Percentiles rank a stretch among this genome's conserved stretches.
These are phyloP conservation scores for Thaleichthys pacificus DNA, from an alignment of 2,797 vertebrate genomes.

Conservation along the genomic window DNA sequence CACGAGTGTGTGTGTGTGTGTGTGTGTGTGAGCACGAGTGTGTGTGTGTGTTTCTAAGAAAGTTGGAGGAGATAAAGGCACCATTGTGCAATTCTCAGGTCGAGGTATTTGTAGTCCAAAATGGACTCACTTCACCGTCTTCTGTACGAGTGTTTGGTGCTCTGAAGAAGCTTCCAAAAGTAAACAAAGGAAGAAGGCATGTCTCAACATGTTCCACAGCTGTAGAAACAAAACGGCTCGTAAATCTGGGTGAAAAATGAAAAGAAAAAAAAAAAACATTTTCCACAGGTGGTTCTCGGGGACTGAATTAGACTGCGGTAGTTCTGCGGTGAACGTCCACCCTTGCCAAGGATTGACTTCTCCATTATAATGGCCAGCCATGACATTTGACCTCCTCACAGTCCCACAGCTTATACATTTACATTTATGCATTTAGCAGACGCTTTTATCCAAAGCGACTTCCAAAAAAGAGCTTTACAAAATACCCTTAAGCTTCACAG, in stretches of 20 bases:
- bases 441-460: no score
- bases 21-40: no score
- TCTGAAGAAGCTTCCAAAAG: neutral
- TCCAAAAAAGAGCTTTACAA: no score
- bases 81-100: neutral
- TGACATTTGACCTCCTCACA: neutral
- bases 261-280: neutral
- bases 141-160: neutral
- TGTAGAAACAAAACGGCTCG: neutral
- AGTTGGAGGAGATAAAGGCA: neutral
- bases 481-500: neutral
- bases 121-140: neutral
- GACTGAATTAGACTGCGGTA: neutral
- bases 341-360: neutral
- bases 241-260: neutral
- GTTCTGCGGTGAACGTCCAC: neutral
- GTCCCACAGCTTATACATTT: neutral
- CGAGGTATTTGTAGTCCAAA: neutral
- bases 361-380: neutral
- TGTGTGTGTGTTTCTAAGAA: neutral
- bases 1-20: neutral
- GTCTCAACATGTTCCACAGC: neutral
- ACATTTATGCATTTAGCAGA: no score
- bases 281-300: conserved; percentile 1
- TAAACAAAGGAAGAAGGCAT: neutral